Evolutionary conservation across 2,113 vertebrate genomes (phyloP).

Genomic region (Perccottus glenii): DNA sequence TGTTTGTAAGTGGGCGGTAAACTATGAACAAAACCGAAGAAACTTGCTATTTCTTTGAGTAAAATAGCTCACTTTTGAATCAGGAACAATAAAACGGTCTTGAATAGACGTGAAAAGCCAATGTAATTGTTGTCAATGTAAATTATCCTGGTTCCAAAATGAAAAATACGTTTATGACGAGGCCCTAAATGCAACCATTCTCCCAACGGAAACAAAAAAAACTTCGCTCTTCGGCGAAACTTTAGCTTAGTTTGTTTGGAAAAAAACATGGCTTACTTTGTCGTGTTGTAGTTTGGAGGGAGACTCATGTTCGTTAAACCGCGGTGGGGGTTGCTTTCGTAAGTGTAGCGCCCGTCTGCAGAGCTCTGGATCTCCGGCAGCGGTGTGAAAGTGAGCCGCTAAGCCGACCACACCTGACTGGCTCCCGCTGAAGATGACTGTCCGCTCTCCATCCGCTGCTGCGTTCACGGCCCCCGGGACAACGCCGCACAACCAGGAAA

Average conservation of each 20-base stretch:
- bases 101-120: background rate
- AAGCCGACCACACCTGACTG: constrained; percentile 69
- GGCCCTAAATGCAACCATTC: background rate
- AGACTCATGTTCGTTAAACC: background rate
- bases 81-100: background rate
- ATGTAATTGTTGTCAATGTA: background rate
- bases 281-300: background rate
- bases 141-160: background rate
- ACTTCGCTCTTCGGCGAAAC: constrained; percentile 21
- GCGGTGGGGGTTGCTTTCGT: background rate
- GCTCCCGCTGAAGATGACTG: constrained; percentile 50
- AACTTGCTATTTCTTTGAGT: background rate
- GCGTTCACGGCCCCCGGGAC: constrained; percentile 47
- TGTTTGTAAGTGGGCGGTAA: background rate
- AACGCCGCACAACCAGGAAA: background rate
- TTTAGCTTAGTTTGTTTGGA: background rate
- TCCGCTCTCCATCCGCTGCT: constrained; percentile 47
- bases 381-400: constrained; percentile 19
- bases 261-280: constrained; percentile 28
- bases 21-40: background rate
- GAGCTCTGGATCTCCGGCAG: constrained; percentile 10
- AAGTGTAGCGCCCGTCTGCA: background rate
- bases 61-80: background rate
- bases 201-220: background rate
- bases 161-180: background rate